Conservation (phyloP, 2,888 invertebrate genomes). For the Andrena hattorfiana region DNA sequence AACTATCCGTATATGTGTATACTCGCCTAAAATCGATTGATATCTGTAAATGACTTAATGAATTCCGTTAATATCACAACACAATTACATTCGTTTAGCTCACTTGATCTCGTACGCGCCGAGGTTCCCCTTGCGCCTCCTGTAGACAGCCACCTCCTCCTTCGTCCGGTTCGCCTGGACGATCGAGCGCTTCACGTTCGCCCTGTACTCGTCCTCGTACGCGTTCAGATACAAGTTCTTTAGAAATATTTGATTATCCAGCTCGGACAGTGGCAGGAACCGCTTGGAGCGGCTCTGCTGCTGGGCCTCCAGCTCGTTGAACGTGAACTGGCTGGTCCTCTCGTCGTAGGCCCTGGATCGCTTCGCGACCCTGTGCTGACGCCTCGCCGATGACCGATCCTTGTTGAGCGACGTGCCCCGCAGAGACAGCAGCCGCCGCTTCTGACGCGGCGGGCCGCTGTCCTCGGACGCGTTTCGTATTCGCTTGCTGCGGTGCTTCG, state of each 20-base stretch:
- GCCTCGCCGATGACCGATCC: neutral
- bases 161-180: slow-evolving; percentile 40
- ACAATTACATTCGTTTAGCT: slow-evolving; percentile 66
- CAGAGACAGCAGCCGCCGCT: slow-evolving; percentile 75
- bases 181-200: slow-evolving; percentile 82
- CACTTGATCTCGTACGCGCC: slow-evolving; percentile 78
- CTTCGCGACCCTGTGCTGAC: slow-evolving; percentile 12
- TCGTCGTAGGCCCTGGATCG: slow-evolving; percentile 47
- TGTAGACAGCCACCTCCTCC: slow-evolving; percentile 71
- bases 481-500: slow-evolving; percentile 82
- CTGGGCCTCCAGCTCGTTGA: slow-evolving; percentile 76
- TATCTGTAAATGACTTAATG: slow-evolving; percentile 82
- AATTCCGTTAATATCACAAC: slow-evolving; percentile 83
- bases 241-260: slow-evolving; percentile 83
- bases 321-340: slow-evolving; percentile 69
- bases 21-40: slow-evolving; percentile 83
- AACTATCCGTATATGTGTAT: slow-evolving; percentile 81
- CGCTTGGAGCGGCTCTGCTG: slow-evolving; percentile 81
- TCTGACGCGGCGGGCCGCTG: slow-evolving; percentile 50
- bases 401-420: slow-evolving; percentile 37
- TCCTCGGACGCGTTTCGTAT: slow-evolving; percentile 79
- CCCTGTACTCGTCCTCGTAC: slow-evolving; percentile 82
- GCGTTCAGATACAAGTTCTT: slow-evolving; percentile 83
- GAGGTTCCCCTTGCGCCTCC: slow-evolving; percentile 78
- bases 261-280: slow-evolving; percentile 78